Evolutionary conservation across 2,113 vertebrate species (phyloP).

Genomic region (Dicerorhinus sumatrensis): DNA sequence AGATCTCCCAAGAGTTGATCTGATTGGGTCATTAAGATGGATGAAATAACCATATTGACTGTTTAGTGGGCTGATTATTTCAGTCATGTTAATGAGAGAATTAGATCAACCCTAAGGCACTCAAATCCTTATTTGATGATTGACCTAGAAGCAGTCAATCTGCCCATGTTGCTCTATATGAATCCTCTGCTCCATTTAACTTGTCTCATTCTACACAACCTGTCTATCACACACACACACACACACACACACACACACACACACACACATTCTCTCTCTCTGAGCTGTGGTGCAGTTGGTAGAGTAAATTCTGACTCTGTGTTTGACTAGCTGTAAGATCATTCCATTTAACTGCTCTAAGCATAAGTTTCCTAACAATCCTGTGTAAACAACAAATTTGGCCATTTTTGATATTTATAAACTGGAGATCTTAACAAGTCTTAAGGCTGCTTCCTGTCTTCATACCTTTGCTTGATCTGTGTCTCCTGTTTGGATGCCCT

Average conservation of each 20-base stretch:
- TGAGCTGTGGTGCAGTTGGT: not conserved
- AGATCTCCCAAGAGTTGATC: conserved; percentile 62
- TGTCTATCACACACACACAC: not conserved
- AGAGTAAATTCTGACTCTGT: not conserved
- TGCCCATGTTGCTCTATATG: conserved; percentile 33
- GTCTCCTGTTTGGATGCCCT: not conserved
- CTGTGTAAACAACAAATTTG: not conserved
- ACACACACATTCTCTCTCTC: too few relatives aligned
- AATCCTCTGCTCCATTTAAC: conserved; percentile 6
- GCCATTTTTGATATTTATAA: not conserved
- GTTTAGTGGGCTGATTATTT: conserved; percentile 69
- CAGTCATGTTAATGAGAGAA: conserved; percentile 81
- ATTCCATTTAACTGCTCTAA: not conserved
- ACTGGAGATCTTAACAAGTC: not conserved
- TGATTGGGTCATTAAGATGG: conserved; percentile 79
- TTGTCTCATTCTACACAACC: not conserved
- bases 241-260: not conserved
- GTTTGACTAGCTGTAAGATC: not conserved
- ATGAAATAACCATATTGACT: conserved; percentile 78
- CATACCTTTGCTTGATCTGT: not conserved
- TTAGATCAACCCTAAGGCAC: conserved; percentile 74
- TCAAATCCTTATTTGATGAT: conserved; percentile 80
- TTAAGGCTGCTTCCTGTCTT: not conserved
- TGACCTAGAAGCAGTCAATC: conserved; percentile 75
- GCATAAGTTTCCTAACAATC: not conserved